A percentile compares a stretch with the other conserved stretches of the same genome.
These are phyloP conservation scores for Crepidodera aurea DNA, from an alignment of 2,888 invertebrate genomes.

Conservation along the genomic window DNA sequence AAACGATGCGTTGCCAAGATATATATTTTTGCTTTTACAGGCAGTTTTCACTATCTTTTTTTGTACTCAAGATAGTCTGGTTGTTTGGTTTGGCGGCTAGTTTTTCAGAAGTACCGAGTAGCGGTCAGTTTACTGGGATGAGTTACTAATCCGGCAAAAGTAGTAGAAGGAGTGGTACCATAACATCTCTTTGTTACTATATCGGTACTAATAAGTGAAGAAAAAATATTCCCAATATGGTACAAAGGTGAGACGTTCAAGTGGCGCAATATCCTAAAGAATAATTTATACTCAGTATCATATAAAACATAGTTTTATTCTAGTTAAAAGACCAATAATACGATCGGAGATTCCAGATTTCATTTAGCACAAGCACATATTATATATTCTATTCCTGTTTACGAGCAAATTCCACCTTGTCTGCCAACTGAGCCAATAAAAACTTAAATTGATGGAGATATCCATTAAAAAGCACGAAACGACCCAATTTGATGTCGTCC, in stretches of 20 bases:
- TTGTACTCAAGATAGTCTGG: too few species aligned
- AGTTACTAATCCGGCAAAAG: too few species aligned
- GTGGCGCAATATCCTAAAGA: neutral
- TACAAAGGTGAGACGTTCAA: neutral
- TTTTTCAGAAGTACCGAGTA: too few species aligned
- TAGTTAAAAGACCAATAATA: conserved; percentile 18
- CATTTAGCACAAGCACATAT: conserved; percentile 19
- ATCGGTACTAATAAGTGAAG: too few species aligned
- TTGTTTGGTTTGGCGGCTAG: too few species aligned
- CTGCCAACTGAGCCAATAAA: conserved; percentile 42
- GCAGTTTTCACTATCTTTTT: too few species aligned
- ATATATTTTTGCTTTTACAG: too few species aligned
- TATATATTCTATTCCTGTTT: conserved; percentile 36
- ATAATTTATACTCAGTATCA: neutral
- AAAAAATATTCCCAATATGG: too few species aligned
- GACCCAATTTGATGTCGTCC: conserved; percentile 35
- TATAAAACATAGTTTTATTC: conserved; percentile 13
- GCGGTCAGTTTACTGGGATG: too few species aligned
- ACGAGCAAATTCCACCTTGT: conserved; percentile 33
- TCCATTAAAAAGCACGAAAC: conserved; percentile 36
- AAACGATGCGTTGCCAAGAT: too few species aligned
- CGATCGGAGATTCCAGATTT: conserved; percentile 15
- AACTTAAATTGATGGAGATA: conserved; percentile 41
- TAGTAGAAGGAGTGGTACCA: too few species aligned
- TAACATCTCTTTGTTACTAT: too few species aligned